Evolutionary conservation across 2,113 vertebrate species (phyloP), one percentile per base, ranked within the genome.

Genomic region (Oncorhynchus nerka): DNA sequence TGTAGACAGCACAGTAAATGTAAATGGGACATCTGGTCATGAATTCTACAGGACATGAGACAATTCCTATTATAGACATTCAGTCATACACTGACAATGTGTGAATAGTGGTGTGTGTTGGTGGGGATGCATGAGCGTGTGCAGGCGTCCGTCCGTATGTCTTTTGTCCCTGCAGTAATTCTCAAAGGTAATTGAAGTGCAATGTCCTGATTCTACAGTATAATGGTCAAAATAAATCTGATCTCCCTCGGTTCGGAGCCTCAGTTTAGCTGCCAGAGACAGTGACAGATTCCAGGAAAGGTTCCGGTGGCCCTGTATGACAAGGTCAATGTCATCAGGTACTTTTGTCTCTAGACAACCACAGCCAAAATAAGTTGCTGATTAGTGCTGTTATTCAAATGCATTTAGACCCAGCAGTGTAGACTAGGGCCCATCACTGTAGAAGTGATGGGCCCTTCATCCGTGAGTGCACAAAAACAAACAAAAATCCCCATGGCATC

Each of bases 21-120:
- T n/a, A n/a, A 19, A 16, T 26, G n/a, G 26, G 11, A 80, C 78
- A 83, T 83, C 78, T 83, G 78, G 62, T 64, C 20, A 34, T 45
- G 34, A 65, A 24, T 70, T 65, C 70, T 62, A 30, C 11, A 13
- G 22, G 24, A 16, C 48, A 59, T 66, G 55, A 79, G 51, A 78
- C 22, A 7, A 13, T 20, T 13, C 68, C 68, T 74, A 22, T 62
- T 62, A 19, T 55, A 62, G 59, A 62, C 59, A 24, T 62, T 8
- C 59, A 62, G 19, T 62, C 16, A 22, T 20, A 22, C 1, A n/a
- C 59, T 62, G 7, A 7, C 59, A 62, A 20, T 22, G 20, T 62
- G 20, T 62, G 59, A 55, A 62, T 62, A 62, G 4, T 3, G 51
- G 3, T 55, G 51, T 55, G 15, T 4, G 51, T 13, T 16, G 15